A percentile compares a stretch with the other conserved stretches of the same genome.
Evolutionary conservation across 2,888 invertebrate genomes (phyloP).

Genomic region (Cantharis nigra): DNA sequence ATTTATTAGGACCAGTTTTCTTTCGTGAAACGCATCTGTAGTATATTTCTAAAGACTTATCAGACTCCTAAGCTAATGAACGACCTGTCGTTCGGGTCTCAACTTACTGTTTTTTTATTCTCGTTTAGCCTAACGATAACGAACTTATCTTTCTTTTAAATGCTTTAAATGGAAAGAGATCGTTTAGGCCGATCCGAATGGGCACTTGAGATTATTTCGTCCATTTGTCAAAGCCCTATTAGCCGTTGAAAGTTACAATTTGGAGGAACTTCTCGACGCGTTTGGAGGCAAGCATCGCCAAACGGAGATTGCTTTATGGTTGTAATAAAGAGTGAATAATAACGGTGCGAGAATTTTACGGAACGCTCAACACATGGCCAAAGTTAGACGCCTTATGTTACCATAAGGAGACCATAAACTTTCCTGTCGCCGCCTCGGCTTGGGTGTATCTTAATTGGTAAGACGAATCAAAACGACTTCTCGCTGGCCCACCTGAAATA

Average conservation of each 20-base stretch:
- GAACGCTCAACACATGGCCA: constrained; percentile 28
- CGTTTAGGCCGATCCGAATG: constrained; percentile 21
- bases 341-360: constrained; percentile 33
- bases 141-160: constrained; percentile 34
- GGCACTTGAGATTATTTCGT: constrained; percentile 22
- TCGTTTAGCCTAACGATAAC: constrained; percentile 32
- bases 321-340: constrained; percentile 41
- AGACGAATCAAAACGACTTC: constrained; percentile 42
- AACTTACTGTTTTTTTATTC: constrained; percentile 35
- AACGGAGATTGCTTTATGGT: constrained; percentile 34
- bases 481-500: constrained; percentile 43
- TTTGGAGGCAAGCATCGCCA: neutral
- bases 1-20: constrained; percentile 28
- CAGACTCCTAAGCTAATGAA: constrained; percentile 37
- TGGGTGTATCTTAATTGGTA: constrained; percentile 49
- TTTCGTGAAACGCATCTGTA: constrained; percentile 27
- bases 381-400: constrained; percentile 26
- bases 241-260: constrained; percentile 23
- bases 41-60: constrained; percentile 36
- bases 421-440: constrained; percentile 39
- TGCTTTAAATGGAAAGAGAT: constrained; percentile 24
- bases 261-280: neutral
- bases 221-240: constrained; percentile 26
- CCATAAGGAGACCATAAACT: constrained; percentile 41
- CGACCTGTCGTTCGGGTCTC: constrained; percentile 38